These are phyloP conservation scores for Machimus atricapillus DNA, from an alignment of 2,888 invertebrate genomes.

Conservation along the genomic window DNA sequence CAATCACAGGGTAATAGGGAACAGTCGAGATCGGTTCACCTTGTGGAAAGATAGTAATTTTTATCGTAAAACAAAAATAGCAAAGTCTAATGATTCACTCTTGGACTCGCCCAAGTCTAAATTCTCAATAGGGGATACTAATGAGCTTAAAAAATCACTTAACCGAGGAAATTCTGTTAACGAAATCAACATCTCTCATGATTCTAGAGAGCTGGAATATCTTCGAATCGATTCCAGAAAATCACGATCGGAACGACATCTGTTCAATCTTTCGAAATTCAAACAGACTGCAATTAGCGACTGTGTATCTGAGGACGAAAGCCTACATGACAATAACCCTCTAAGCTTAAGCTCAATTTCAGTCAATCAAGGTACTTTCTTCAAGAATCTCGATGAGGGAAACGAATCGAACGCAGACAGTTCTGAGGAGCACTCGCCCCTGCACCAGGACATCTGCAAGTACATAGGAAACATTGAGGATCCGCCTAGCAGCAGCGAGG, in stretches of 20 bases:
- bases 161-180: conserved; percentile 54
- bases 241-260: conserved; percentile 54
- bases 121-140: conserved; percentile 57
- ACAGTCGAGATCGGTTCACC: conserved; percentile 53
- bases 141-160: conserved; percentile 55
- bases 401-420: conserved; percentile 47
- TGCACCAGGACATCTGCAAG: conserved; percentile 51
- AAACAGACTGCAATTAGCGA: conserved; percentile 61
- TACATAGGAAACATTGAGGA: conserved; percentile 52
- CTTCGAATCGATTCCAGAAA: conserved; percentile 45
- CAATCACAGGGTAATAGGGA: conserved; percentile 49
- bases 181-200: conserved; percentile 49
- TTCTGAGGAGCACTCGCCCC: conserved; percentile 58
- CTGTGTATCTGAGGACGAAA: conserved; percentile 58
- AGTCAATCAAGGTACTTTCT: conserved; percentile 33
- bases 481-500: conserved; percentile 55
- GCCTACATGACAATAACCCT: conserved; percentile 55
- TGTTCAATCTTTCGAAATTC: conserved; percentile 56
- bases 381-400: conserved; percentile 13
- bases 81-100: conserved; percentile 62
- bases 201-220: conserved; percentile 41
- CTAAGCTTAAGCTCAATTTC: conserved; percentile 38
- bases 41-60: conserved; percentile 62
- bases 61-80: conserved; percentile 62
- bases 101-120: conserved; percentile 56